Evolutionary conservation across 2,113 vertebrate species (phyloP), one percentile per base, ranked within the genome.

Genomic region (Neogobius melanostomus): DNA sequence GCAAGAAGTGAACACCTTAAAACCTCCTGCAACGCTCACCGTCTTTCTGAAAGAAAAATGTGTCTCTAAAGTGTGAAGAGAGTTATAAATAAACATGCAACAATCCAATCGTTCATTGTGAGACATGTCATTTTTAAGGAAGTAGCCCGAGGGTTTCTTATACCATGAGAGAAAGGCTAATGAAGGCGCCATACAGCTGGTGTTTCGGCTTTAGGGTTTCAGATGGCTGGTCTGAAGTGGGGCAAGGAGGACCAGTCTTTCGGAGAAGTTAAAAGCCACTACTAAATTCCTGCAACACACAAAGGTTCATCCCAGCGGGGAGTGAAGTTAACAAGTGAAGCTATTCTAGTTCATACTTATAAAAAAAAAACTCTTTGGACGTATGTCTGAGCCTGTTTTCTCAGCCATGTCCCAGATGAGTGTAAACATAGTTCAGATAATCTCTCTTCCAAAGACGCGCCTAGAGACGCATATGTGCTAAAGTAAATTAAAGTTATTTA

Each of bases 191-290:
- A 5, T 56, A 56, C 53, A 59, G 42, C 36, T 61, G 59, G 59
- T 45, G 42, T 61, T 61, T 60, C 16, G 15, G 9, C 59, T 45
- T 44, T 16, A 76, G 72, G 70, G 83, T 44, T 8, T 49, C 63
- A 80, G 77, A 72, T 66, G 43, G 64, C 4, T 57, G 65, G 57
- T 46, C 62, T 82, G 56, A 47, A 67, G 52, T 57, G 45, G 43
- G 3, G 64, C 80, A 36, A 62, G 67, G 72, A 45, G 68, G 52
- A 57, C 17, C 43, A 69, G 62, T 79, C 83, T 74, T 79, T 28
- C 28, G n/a, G 63, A 53, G 76, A 89, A 90, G 88, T 92, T 91
- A 92, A 91, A 93, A 92, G 85, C 69, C 87, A 88, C 81, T 36
- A 86, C 77, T 88, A 88, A 90, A 82, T 91, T 85, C 84, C 87